Base-by-base conservation (phyloP, 2,888 invertebrate species). In the Pheosia gnoma region DNA sequence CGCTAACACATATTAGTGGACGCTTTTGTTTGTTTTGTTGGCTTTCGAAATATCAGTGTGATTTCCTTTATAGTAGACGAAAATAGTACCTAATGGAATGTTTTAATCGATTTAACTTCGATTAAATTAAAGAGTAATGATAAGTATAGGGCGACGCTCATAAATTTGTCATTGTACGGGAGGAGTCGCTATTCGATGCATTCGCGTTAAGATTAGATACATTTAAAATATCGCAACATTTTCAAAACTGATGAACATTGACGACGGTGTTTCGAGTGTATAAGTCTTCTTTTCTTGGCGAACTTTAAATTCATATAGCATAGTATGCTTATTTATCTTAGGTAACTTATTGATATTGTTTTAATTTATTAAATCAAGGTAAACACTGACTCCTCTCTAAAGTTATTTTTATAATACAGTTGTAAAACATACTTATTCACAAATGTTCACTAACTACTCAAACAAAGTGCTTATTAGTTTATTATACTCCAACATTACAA, bases 401-500 rank as follows among this genome's bases (percentile, higher is more conserved):
- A 80, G 77, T 81, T 85, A 84, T 84, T 84, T 82, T 81, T 82
- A 71, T 78, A 75, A 71, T 69, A 81, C 80, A 76, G 81, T 77
- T 74, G 70, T 67, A 81, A 74, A 83, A 38, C 37, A 85, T 87
- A 87, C 84, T 86, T 85, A 87, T 82, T 70, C 86, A 84, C 82
- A 82, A 85, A 82, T 83, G 84, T 85, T 88, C 88, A 89, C 90
- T 89, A 86, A 91, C 89, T 89, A 88, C 85, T 88, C 84, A 78
- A 84, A 87, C 74, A 84, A 84, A 90, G 87, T 91, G 92, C 92
- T 93, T 93, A 88, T 91, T 91, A 92, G 91, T 92, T 92, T 89
- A 92, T 87, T 91, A 90, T 91, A 90, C 87, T 92, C 89, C 91
- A 87, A 87, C 89, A 90, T 91, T 91, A 91, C 90, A 91, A 91